Conservation (phyloP, 2,888 invertebrate genomes). For the Pristionchus fissidentatus region DNA sequence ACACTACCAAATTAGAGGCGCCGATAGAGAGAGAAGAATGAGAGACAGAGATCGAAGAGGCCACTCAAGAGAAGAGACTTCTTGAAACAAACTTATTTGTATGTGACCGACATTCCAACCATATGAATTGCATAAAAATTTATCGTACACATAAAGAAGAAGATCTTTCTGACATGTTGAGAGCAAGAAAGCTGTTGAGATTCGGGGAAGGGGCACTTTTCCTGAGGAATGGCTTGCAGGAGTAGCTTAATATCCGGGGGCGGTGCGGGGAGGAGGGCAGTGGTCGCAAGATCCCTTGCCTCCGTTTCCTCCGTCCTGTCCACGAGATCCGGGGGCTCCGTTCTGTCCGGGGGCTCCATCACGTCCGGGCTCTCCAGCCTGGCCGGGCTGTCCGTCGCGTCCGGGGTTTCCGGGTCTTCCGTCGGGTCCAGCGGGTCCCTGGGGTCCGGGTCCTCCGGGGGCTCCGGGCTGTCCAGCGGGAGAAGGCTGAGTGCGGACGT, state of each 20-base stretch:
- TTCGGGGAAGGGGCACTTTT: conserved; percentile 2
- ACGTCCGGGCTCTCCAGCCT: conserved; percentile 44
- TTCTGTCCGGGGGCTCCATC: conserved; percentile 45
- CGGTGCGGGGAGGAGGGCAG: conserved; percentile 49
- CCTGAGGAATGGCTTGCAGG: neutral
- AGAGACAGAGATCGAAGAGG: too few relatives aligned
- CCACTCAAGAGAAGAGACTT: too few relatives aligned
- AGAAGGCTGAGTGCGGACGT: conserved; percentile 46
- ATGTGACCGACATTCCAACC: too few relatives aligned
- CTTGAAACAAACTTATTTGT: too few relatives aligned
- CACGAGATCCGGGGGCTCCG: conserved; percentile 48
- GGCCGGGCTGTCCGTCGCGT: conserved; percentile 49
- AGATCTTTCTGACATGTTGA: conserved; percentile 44
- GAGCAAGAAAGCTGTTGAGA: conserved; percentile 10
- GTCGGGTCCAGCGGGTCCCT: conserved; percentile 51
- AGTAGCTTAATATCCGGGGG: conserved; percentile 47
- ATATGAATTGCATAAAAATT: neutral
- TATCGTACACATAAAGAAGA: conserved; percentile 21
- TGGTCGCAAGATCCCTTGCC: conserved; percentile 51
- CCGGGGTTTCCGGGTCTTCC: conserved; percentile 49
- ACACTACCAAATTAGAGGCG: conserved; percentile 4
- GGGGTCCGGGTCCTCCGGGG: conserved; percentile 47
- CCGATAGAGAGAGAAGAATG: neutral
- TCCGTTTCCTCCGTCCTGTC: conserved; percentile 49
- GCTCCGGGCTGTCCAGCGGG: conserved; percentile 48